phyloP scores from a whole-genome alignment of 2,797 vertebrate genomes.

The Saxicola maurus region DNA sequence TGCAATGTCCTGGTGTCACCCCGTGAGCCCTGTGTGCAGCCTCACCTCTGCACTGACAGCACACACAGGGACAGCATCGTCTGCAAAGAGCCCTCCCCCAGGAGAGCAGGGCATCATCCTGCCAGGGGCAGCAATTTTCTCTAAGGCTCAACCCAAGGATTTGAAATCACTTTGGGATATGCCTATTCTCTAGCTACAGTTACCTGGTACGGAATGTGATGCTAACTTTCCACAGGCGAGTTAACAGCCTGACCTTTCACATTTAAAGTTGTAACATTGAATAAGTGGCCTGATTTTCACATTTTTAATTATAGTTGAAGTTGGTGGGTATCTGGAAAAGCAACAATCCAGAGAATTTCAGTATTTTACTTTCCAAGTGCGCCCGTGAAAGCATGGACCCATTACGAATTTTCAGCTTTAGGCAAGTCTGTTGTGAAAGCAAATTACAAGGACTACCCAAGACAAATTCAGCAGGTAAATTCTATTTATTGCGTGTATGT shows the following conservation, averaged over 20 bases:
- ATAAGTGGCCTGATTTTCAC: neutral
- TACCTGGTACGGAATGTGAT: neutral
- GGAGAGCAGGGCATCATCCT: neutral
- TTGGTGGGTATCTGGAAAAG: neutral
- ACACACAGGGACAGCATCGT: neutral
- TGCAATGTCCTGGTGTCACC: neutral
- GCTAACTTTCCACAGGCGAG: neutral
- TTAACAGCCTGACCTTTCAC: neutral
- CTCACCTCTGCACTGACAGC: neutral
- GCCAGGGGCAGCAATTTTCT: fast-evolving
- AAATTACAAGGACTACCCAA: neutral
- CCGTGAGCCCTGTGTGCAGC: fast-evolving
- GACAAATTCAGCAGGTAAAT: neutral
- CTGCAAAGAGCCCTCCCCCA: neutral
- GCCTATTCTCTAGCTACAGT: neutral
- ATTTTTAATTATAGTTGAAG: neutral
- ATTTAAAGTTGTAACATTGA: neutral
- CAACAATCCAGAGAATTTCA: neutral
- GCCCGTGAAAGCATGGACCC: neutral
- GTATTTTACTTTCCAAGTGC: neutral
- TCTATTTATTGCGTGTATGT: neutral
- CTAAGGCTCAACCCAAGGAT: neutral
- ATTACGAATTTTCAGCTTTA: neutral
- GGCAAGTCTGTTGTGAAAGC: neutral
- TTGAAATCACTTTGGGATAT: neutral